Evolutionary conservation across 2,113 vertebrate genomes (phyloP), one percentile per base, ranked within the genome.

Genomic region (Porphyrio hochstetteri): DNA sequence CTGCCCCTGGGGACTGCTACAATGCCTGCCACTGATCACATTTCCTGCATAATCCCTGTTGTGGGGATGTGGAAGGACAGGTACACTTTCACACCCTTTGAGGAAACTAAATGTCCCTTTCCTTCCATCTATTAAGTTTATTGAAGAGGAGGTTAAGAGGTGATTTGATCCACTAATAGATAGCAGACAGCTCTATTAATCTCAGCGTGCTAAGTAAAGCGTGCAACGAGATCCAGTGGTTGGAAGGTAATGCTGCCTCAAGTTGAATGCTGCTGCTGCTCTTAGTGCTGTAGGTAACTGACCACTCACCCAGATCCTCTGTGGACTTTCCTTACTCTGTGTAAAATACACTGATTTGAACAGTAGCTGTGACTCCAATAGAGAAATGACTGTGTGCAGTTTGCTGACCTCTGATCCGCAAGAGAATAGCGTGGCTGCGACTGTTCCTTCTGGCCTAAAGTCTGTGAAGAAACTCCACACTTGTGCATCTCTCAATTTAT

Each of bases 91-190:
- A 83, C 42, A 75, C 14, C 21, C 13, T 82, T 60, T 67, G 65
- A 90, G 77, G 88, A 83, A 84, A 61, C 52, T 93, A 71, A 83
- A 83, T 40, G 50, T 75, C 53, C 69, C 56, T 86, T 86, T 53
- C 88, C 53, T 78, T 96, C 93, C 40, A 65, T 88, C 93, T 71
- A 33, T 88, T 86, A 84, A 40, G 82, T 82, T 95, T 93, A 90
- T 91, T 84, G 93, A 94, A 84, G 80, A 61, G 86, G 72, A 95
- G 88, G 90, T 96, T 95, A 94, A 92, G 88, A 93, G 95, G 93
- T 92, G 88, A 94, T 81, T 95, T 96, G 93, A 84, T 94, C 72
- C 38, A 57, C 88, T 97, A 84, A 93, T 69, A 95, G 92, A 55
- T 11, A 65, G 72, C 6, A 92, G 92, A 91, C 88, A 93, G 88